phyloP scores from a whole-genome alignment of 1,140 invertebrate species.

The Orius laevigatus region DNA sequence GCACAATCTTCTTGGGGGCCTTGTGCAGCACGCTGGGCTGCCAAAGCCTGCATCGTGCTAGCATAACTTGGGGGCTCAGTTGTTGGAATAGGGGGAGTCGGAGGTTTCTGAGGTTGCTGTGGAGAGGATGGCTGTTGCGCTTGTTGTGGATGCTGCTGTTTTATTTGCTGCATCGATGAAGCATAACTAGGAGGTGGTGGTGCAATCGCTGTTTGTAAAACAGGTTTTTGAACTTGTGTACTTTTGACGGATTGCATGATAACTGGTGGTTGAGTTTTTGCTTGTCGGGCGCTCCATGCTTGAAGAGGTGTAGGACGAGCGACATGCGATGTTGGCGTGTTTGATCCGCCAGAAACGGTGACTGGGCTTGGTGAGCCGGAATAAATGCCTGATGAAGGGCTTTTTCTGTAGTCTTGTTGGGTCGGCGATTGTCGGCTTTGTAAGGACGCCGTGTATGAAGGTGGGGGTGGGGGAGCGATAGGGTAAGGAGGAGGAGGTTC shows the following conservation, averaged over 20 bases:
- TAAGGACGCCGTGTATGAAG: constrained; percentile 69
- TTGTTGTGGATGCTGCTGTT: constrained; percentile 28
- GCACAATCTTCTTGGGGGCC: constrained; percentile 27
- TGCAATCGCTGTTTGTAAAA: constrained; percentile 82
- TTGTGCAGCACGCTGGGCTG: constrained; percentile 38
- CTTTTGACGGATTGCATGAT: constrained; percentile 94
- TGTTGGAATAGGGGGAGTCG: constrained; percentile 51
- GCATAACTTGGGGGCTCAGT: constrained; percentile 83
- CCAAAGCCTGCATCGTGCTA: constrained; percentile 73
- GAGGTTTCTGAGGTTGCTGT: constrained; percentile 29
- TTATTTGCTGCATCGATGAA: constrained; percentile 59
- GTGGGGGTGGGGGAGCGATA: constrained; percentile 51
- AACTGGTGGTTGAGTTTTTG: constrained; percentile 74
- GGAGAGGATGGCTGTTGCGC: constrained; percentile 28
- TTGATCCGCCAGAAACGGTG: constrained; percentile 43
- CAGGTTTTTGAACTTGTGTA: constrained; percentile 84
- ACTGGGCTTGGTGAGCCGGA: constrained; percentile 69
- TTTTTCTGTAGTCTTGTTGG: constrained; percentile 56
- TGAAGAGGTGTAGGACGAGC: constrained; percentile 53
- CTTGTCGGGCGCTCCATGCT: constrained; percentile 57
- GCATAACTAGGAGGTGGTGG: constrained; percentile 61
- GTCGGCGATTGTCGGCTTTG: constrained; percentile 74
- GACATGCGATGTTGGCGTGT: constrained; percentile 37
- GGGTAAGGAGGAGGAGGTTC: constrained; percentile 65
- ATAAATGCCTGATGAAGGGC: constrained; percentile 62